Evolutionary conservation across 2,797 vertebrate genomes (phyloP).

Genomic region (Platalea minor): DNA sequence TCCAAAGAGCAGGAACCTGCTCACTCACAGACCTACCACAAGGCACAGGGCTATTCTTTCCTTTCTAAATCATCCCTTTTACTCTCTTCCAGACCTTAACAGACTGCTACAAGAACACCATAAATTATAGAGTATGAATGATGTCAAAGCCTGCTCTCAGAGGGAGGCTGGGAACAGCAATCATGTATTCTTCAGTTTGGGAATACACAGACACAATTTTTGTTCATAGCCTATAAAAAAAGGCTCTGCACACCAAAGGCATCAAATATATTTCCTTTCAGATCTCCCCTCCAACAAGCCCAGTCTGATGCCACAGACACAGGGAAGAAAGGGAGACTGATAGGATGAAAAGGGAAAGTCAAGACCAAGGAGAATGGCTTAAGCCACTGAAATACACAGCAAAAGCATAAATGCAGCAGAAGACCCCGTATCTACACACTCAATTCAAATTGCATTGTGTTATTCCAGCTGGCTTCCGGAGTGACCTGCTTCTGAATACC

Average conservation of each 20-base stretch:
- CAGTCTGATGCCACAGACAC: neutral
- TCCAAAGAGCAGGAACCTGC: neutral
- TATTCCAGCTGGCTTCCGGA: neutral
- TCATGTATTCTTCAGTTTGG: constrained; percentile 1
- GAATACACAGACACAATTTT: constrained; percentile 34
- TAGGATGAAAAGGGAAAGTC: neutral
- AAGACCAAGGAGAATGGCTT: neutral
- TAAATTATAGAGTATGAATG: constrained; percentile 61
- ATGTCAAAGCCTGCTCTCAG: constrained; percentile 51
- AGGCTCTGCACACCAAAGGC: neutral
- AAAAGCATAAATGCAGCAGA: neutral
- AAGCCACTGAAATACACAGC: neutral
- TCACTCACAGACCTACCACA: neutral
- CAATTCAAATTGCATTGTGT: neutral
- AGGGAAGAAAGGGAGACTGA: neutral
- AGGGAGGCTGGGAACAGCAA: neutral
- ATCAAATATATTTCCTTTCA: neutral
- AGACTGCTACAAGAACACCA: constrained; percentile 54
- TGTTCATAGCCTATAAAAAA: neutral
- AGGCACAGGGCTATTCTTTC: neutral
- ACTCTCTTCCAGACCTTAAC: constrained; percentile 7
- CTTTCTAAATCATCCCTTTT: neutral
- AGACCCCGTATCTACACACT: neutral
- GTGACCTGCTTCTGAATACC: neutral
- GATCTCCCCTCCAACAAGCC: neutral